Evolutionary conservation across 2,113 vertebrate species (phyloP), one percentile per base, ranked within the genome.

Genomic region (Phylloscopus trochiloides): DNA sequence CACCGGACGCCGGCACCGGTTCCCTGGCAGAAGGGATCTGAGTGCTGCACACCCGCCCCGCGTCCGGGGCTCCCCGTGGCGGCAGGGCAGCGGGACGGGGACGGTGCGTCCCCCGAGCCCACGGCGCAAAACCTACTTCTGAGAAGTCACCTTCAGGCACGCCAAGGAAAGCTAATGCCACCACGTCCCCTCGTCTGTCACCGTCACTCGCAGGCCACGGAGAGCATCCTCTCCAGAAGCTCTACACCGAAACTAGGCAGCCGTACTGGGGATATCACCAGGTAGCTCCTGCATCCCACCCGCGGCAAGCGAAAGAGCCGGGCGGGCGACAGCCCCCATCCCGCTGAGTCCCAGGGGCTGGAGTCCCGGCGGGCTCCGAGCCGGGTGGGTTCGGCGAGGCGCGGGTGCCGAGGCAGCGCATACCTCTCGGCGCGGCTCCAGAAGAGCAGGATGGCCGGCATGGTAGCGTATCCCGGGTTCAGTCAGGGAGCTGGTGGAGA

Each of bases 361-460:
- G 32, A 28, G 86, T 73, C 76, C 68, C 43, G 67, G 28, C 14
- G 59, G 28, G 58, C 51, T 88, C 86, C 28, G 51, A 73, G 86
- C 51, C 58, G 36, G 58, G 17, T 3, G 58, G 17, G 12, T 31
- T 51, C 59, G 45, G 73, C 51, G 24, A 32, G 26, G 24, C 18
- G 34, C 85, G 66, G 40, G 12, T 38, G 75, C 58, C 61, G 31
- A 50, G 36, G 22, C 40, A 63, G 72, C 24, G 58, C 85, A 8
- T 97, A 97, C 96, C 97, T 97, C 92, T 96, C 96, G 24, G 90
- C 88, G 88, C 93, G 90, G 93, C 96, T 96, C 94, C 96, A 97
- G 95, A 97, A 97, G 62, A 97, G 97, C 93, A 97, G 97, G 61
- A 97, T 96, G 25, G 97, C 96, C 4, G 93, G 96, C 97, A 97